Conservation (phyloP, 2,797 vertebrate species). For the Sebastes trivittatus region DNA sequence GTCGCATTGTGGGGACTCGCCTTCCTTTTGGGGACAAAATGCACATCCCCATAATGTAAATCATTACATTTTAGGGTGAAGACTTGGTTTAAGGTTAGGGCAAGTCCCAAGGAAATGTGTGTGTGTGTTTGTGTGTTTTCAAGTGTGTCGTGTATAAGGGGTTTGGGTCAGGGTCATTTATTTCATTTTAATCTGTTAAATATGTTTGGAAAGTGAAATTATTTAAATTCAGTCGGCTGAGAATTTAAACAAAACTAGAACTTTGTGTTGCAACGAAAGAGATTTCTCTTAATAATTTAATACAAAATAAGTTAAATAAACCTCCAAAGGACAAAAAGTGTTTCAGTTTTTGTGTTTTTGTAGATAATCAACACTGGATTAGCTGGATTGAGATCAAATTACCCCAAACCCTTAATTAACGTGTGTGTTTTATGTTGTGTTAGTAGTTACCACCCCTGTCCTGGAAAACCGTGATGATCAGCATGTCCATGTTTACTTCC, state of each 20-base stretch:
- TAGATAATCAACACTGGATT: conserved; percentile 10
- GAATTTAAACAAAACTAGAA: neutral
- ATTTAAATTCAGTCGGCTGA: neutral
- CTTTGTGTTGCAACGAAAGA: no score
- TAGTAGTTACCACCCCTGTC: conserved; percentile 4
- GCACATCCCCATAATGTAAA: no score
- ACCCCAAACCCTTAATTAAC: neutral
- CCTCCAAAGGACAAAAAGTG: neutral
- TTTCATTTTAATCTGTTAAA: neutral
- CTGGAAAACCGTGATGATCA: conserved; percentile 30
- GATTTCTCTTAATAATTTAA: neutral
- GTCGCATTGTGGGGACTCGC: no score
- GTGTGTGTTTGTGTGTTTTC: neutral
- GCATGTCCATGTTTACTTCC: conserved; percentile 44
- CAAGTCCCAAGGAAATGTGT: neutral
- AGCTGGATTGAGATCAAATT: neutral
- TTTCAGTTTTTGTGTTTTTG: neutral
- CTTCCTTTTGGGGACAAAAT: no score
- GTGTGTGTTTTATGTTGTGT: neutral
- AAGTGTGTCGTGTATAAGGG: neutral
- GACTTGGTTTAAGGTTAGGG: no score
- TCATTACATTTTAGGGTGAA: no score
- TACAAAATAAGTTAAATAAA: neutral
- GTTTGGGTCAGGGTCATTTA: neutral
- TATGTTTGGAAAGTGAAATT: neutral